Evolutionary conservation across 2,113 vertebrate species (phyloP).

Genomic region (Mus pahari): DNA sequence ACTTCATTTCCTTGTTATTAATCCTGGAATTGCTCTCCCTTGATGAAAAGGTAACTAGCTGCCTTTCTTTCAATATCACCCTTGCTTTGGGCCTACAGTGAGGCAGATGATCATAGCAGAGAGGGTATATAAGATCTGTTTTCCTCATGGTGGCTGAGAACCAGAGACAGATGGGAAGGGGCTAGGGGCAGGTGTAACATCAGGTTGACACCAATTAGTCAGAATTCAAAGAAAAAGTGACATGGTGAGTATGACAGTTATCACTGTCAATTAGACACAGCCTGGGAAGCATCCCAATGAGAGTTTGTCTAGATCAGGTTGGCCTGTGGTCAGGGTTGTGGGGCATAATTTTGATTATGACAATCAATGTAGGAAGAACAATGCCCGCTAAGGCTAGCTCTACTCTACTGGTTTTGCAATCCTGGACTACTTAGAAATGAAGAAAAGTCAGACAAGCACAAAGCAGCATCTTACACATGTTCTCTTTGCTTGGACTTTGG

Average conservation of each 20-base stretch:
- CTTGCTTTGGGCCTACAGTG: not conserved
- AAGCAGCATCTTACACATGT: not conserved
- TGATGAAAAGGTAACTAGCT: not conserved
- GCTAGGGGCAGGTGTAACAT: not conserved
- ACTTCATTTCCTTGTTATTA: conserved; percentile 18
- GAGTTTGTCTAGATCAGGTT: not conserved
- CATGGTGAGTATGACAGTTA: not conserved
- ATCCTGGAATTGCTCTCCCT: conserved; percentile 47
- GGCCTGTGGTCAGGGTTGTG: not conserved
- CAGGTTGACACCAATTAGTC: not conserved
- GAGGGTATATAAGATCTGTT: not conserved
- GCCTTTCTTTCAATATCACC: conserved; percentile 23
- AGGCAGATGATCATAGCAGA: not conserved
- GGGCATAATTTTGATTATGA: not conserved
- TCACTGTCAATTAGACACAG: not conserved
- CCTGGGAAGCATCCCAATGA: not conserved
- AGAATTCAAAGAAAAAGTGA: not conserved
- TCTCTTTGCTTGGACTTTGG: not conserved
- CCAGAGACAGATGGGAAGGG: not conserved
- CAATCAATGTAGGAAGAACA: not conserved
- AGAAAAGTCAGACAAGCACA: not conserved
- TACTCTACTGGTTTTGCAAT: not conserved
- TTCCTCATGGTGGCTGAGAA: not conserved
- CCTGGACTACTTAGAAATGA: not conserved
- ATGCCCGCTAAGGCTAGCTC: not conserved